Percentiles rank a stretch among this genome's conserved stretches.
Evolutionary conservation across 1,140 invertebrate species (phyloP).

Genomic region (Tenebrio molitor): DNA sequence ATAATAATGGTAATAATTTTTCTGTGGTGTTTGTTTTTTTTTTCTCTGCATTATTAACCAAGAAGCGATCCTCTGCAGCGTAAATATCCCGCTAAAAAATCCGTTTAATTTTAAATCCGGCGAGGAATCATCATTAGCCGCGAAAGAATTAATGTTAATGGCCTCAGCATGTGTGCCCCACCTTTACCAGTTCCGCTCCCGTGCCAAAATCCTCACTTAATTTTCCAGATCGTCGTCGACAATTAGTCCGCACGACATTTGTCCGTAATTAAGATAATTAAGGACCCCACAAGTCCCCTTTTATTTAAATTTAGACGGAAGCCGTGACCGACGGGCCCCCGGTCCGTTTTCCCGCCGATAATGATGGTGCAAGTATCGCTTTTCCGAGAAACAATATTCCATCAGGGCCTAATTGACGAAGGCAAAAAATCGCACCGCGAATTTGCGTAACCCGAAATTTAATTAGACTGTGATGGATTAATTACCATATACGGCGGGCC

Average conservation of each 20-base stretch:
- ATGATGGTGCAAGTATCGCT: neutral
- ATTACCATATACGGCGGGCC: neutral
- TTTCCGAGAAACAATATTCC: neutral
- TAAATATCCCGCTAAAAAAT: no score
- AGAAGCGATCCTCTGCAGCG: no score
- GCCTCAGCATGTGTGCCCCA: conserved; percentile 8
- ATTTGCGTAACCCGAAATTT: neutral
- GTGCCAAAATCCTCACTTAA: conserved; percentile 47
- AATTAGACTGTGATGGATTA: conserved; percentile 7
- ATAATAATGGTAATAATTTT: no score
- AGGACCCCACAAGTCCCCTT: conserved; percentile 44
- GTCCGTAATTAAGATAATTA: conserved; percentile 48
- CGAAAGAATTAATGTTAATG: no score
- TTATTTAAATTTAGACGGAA: conserved; percentile 20
- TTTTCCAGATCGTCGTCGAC: conserved; percentile 43
- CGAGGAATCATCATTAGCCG: no score
- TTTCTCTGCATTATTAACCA: no score
- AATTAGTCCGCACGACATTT: conserved; percentile 44
- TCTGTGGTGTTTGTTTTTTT: no score
- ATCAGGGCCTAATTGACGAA: neutral
- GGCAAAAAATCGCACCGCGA: neutral
- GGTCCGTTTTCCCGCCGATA: conserved; percentile 9
- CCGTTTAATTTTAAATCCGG: no score
- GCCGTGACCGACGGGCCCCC: conserved; percentile 2
- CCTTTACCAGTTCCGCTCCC: conserved; percentile 12